Evolutionary conservation across 2,797 vertebrate genomes (phyloP).

Genomic region (Neostethus bicornis): DNA sequence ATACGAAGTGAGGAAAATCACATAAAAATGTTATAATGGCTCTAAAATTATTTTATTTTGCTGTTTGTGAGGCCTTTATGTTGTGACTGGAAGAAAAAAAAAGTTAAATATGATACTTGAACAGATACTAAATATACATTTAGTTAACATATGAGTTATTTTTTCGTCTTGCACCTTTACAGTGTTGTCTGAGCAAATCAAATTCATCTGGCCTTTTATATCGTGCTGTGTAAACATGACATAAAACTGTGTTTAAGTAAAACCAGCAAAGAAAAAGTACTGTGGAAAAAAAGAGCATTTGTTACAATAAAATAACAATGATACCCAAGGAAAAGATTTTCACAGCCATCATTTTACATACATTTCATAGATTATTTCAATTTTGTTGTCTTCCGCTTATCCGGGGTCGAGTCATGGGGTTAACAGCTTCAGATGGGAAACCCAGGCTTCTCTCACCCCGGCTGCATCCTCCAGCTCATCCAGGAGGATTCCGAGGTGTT

Average conservation of each 20-base stretch:
- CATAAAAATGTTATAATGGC: no score
- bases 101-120: conserved; percentile 34
- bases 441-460: no score
- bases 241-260: conserved; percentile 12
- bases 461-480: no score
- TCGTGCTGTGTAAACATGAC: conserved; percentile 47
- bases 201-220: conserved; percentile 64
- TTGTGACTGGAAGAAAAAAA: conserved; percentile 39
- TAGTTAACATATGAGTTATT: conserved; percentile 47
- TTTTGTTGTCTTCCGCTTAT: no score
- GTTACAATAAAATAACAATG: conserved; percentile 54
- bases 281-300: conserved; percentile 35
- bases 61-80: conserved; percentile 66
- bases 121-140: conserved; percentile 35
- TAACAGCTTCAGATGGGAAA: no score
- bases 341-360: not conserved
- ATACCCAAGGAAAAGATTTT: conserved; percentile 12
- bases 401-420: no score
- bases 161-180: conserved; percentile 62
- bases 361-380: not conserved
- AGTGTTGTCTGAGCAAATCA: conserved; percentile 60
- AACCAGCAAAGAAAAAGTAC: conserved; percentile 23
- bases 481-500: no score
- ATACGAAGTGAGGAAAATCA: conserved; percentile 41
- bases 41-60: conserved; percentile 55